Evolutionary conservation across 2,797 vertebrate species (phyloP).

Genomic region (Arnoldichthys spilopterus): DNA sequence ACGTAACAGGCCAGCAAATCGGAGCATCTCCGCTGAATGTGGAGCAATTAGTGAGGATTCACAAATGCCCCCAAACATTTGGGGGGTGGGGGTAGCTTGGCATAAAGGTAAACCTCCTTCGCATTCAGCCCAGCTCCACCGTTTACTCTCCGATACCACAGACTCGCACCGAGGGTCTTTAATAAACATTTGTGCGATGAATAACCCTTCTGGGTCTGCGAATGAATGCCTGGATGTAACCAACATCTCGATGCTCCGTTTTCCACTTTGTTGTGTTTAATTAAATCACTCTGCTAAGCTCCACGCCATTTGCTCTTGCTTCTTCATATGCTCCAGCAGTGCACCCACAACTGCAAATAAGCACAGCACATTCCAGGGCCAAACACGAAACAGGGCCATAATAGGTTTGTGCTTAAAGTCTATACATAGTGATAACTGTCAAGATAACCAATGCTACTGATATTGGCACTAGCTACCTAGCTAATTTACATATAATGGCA

Average conservation of each 20-base stretch:
- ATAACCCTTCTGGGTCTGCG: conserved; percentile 20
- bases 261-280: conserved; percentile 25
- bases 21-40: conserved; percentile 36
- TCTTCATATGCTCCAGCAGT: background rate
- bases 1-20: conserved; percentile 36
- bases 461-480: background rate
- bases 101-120: conserved; percentile 22
- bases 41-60: conserved; percentile 30
- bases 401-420: no score
- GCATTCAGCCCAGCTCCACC: background rate
- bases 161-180: conserved; percentile 7
- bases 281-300: conserved; percentile 29
- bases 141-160: background rate
- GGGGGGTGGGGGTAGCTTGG: background rate
- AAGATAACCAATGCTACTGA: background rate
- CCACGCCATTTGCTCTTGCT: background rate
- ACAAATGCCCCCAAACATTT: conserved; percentile 11
- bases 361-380: background rate
- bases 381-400: no score
- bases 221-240: conserved; percentile 14
- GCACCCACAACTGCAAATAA: background rate
- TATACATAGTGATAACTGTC: background rate
- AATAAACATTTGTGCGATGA: conserved; percentile 28
- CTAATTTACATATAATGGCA: background rate
- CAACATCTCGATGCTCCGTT: conserved; percentile 8